phyloP scores from a whole-genome alignment of 2,797 vertebrate genomes.

The Chelonia mydas region DNA sequence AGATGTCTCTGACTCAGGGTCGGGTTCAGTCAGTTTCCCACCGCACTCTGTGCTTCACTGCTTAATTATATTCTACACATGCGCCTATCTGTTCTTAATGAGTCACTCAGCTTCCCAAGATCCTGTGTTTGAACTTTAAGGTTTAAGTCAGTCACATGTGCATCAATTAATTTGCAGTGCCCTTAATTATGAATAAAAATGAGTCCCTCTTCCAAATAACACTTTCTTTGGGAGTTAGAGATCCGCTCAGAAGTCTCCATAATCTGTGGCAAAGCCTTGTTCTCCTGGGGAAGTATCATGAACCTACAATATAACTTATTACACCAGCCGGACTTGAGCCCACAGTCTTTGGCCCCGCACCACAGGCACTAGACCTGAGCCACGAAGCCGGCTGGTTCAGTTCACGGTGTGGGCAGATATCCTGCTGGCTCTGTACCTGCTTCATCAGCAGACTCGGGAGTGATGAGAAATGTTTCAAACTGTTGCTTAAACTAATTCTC shows the following conservation, averaged over 20 bases:
- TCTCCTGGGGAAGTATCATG: background rate
- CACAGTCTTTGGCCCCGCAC: background rate
- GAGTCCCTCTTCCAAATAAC: slow-evolving; percentile 29
- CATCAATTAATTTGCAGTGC: slow-evolving; percentile 53
- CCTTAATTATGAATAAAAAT: slow-evolving; percentile 71
- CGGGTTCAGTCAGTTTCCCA: slow-evolving; percentile 51
- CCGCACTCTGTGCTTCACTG: slow-evolving; percentile 59
- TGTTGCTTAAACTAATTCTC: background rate
- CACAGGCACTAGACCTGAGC: background rate
- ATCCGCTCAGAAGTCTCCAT: background rate
- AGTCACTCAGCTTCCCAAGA: slow-evolving; percentile 65
- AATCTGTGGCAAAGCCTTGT: background rate
- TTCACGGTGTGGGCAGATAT: background rate
- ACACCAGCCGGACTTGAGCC: background rate
- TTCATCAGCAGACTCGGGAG: background rate
- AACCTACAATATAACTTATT: background rate
- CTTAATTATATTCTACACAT: slow-evolving; percentile 58
- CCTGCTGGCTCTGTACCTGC: background rate
- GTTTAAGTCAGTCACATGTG: slow-evolving; percentile 50
- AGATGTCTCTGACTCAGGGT: slow-evolving; percentile 42
- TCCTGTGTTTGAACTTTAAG: slow-evolving; percentile 48
- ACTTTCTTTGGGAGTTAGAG: background rate
- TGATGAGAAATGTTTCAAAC: background rate
- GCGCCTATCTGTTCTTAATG: slow-evolving; percentile 63
- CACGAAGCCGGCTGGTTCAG: background rate